Conservation (phyloP, 2,113 vertebrate genomes). For the Micronycteris hirsuta region DNA sequence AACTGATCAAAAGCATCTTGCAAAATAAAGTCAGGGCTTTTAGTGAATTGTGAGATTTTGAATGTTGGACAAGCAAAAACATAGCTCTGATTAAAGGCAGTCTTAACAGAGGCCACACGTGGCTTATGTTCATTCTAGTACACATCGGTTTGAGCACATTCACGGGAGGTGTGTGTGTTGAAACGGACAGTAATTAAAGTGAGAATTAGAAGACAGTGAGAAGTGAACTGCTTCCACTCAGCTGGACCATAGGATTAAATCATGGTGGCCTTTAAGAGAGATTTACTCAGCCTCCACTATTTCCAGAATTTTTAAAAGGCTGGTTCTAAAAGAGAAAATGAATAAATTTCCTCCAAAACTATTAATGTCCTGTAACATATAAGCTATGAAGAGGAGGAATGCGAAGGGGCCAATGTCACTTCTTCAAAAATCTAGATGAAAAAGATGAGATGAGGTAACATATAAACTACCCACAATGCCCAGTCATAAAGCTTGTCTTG, state of each 20-base stretch:
- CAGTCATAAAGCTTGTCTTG: neutral
- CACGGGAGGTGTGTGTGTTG: neutral
- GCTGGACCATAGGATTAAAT: neutral
- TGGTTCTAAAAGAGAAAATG: neutral
- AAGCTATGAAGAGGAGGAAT: neutral
- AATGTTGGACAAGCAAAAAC: neutral
- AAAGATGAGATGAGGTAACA: neutral
- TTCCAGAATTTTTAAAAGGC: neutral
- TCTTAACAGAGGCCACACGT: neutral
- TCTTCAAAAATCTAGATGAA: neutral
- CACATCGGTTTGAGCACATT: neutral
- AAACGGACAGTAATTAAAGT: neutral
- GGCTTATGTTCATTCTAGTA: neutral
- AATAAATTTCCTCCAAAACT: neutral
- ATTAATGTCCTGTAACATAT: neutral
- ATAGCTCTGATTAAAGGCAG: neutral
- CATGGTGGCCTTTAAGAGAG: neutral
- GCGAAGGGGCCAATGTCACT: neutral
- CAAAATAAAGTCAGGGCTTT: neutral
- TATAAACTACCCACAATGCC: neutral
- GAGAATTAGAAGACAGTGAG: neutral
- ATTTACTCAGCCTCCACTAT: neutral
- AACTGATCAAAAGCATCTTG: conserved; percentile 52
- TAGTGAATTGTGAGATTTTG: neutral
- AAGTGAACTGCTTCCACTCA: neutral